These are phyloP conservation scores for Merodon equestris DNA, from an alignment of 2,888 invertebrate genomes.

Conservation along the genomic window DNA sequence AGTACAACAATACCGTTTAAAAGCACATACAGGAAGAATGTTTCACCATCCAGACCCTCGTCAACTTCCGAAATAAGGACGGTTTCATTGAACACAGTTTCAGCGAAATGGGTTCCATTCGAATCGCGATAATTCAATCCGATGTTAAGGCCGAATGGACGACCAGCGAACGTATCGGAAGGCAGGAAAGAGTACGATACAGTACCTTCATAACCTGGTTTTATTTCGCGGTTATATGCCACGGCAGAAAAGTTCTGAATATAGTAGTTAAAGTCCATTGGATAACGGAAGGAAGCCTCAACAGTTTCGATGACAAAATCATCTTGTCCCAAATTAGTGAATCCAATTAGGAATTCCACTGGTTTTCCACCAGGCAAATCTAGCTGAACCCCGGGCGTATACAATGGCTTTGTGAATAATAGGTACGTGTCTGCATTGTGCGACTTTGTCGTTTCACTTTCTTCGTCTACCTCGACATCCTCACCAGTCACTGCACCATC, in stretches of 20 bases:
- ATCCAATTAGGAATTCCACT: constrained; percentile 97
- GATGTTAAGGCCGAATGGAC: constrained; percentile 97
- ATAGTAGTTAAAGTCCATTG: constrained; percentile 98
- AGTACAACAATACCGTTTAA: constrained; percentile 93
- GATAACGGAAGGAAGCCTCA: constrained; percentile 99
- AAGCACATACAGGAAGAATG: constrained; percentile 98
- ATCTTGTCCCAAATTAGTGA: constrained; percentile 94
- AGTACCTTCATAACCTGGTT: constrained; percentile 95
- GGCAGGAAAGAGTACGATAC: constrained; percentile 97
- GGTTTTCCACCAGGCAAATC: constrained; percentile 90
- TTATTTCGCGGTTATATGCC: constrained; percentile 91
- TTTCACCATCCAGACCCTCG: constrained; percentile 98
- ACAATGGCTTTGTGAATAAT: constrained; percentile 90
- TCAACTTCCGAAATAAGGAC: constrained; percentile 97
- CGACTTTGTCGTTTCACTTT: constrained; percentile 84
- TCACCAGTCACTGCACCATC: constrained; percentile 82
- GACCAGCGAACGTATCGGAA: constrained; percentile 96
- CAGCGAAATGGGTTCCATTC: constrained; percentile 83
- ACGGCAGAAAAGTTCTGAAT: constrained; percentile 98
- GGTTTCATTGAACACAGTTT: constrained; percentile 98
- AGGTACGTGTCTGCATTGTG: constrained; percentile 95
- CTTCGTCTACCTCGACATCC: constrained; percentile 81
- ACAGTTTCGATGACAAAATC: constrained; percentile 95
- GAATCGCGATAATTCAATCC: constrained; percentile 93
- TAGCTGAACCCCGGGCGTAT: constrained; percentile 82